These are phyloP conservation scores for Mesorhabditis belari DNA, from an alignment of 2,888 invertebrate genomes.

Conservation along the genomic window DNA sequence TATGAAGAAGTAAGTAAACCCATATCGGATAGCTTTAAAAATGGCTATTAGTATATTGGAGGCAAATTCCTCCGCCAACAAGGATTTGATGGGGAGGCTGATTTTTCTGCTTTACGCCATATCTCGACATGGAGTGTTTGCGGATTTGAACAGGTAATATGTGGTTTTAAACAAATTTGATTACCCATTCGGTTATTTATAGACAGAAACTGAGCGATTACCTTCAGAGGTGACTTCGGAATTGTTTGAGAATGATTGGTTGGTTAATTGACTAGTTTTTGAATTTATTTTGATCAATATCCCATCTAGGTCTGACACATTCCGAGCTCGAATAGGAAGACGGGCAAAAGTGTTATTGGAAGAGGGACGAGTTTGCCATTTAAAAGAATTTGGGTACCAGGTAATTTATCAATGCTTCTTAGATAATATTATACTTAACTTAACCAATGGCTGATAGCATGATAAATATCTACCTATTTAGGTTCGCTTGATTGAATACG, in stretches of 20 bases:
- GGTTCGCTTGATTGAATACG: conserved; percentile 28
- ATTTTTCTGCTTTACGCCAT: conserved; percentile 40
- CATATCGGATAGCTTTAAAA: not conserved
- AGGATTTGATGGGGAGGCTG: conserved; percentile 19
- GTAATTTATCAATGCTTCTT: too few relatives aligned
- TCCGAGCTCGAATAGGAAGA: conserved; percentile 21
- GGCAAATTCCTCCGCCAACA: conserved; percentile 19
- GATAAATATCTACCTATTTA: not conserved
- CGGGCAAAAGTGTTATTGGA: conserved; percentile 40
- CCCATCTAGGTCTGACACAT: not conserved
- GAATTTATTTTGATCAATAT: too few relatives aligned
- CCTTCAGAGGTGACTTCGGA: not conserved
- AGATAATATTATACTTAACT: too few relatives aligned
- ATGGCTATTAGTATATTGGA: conserved; percentile 23
- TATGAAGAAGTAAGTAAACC: conserved; percentile 21
- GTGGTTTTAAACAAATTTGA: too few relatives aligned
- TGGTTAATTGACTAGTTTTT: too few relatives aligned
- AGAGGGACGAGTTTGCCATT: conserved; percentile 29
- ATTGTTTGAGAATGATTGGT: not conserved
- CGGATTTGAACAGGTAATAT: conserved; percentile 18
- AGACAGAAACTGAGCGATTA: not conserved
- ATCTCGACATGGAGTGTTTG: conserved; percentile 40
- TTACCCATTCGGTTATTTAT: not conserved
- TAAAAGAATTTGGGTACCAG: conserved; percentile 28
- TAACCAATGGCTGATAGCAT: too few relatives aligned